Percentiles rank a stretch among this genome's conserved stretches.
Evolutionary conservation across 1,140 invertebrate genomes (phyloP).

Genomic region (Lepidurus apus): DNA sequence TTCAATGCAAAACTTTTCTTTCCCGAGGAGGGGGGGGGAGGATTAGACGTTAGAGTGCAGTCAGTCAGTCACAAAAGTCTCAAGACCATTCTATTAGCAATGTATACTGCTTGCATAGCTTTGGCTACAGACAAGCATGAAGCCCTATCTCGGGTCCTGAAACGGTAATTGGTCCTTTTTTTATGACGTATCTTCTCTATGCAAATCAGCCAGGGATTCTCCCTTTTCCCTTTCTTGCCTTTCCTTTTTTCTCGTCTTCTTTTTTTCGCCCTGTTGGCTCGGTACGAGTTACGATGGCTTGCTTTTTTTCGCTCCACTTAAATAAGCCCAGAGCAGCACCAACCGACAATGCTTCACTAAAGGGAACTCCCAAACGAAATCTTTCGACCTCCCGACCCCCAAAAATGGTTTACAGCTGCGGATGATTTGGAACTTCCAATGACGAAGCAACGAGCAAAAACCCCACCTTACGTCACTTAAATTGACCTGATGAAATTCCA

Average conservation of each 20-base stretch:
- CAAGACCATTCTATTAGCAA: not conserved
- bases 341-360: slow-evolving; percentile 6
- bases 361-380: not conserved
- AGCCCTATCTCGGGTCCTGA: slow-evolving; percentile 13
- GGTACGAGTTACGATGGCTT: not conserved
- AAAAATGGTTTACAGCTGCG: not conserved
- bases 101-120: slow-evolving; percentile 13
- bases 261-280: not conserved
- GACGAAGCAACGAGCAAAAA: not conserved
- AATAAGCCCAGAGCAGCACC: not conserved
- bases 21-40: not conserved
- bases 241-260: not conserved
- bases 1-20: not conserved
- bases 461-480: not conserved
- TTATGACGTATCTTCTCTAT: slow-evolving; percentile 6
- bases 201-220: slow-evolving; percentile 16
- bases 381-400: not conserved
- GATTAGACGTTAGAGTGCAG: not conserved
- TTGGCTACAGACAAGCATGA: slow-evolving; percentile 3
- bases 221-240: not conserved
- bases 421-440: not conserved
- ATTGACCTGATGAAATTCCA: not conserved
- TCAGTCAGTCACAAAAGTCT: not conserved
- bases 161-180: slow-evolving; percentile 20
- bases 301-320: slow-evolving; percentile 11